Evolutionary conservation across 1,140 invertebrate species (phyloP).

Genomic region (Eupristina koningsbergeri): DNA sequence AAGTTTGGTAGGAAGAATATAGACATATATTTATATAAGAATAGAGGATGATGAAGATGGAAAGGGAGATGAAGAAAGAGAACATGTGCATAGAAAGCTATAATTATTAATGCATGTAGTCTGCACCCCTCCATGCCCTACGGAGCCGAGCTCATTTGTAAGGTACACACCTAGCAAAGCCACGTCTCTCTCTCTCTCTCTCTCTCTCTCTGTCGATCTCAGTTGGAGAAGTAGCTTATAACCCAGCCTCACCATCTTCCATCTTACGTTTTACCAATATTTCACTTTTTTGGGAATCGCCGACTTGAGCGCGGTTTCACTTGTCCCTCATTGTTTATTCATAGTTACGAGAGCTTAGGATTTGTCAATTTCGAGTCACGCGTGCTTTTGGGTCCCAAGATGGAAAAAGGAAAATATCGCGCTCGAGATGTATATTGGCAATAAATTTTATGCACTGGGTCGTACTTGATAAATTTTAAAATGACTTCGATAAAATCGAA

Average conservation of each 20-base stretch:
- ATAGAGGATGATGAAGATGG: not conserved
- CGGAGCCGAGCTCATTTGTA: conserved; percentile 66
- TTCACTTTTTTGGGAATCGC: conserved; percentile 41
- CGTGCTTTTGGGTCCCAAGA: conserved; percentile 13
- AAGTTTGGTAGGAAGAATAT: not conserved
- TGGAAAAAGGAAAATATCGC: conserved; percentile 22
- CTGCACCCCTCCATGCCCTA: conserved; percentile 59
- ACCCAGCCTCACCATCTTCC: not conserved
- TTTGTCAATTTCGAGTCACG: conserved; percentile 41
- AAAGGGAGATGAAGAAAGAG: not conserved
- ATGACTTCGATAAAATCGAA: conserved; percentile 7
- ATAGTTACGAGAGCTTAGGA: conserved; percentile 29
- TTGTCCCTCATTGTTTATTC: conserved; percentile 38
- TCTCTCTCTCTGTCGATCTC: not conserved
- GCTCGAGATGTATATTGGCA: conserved; percentile 6
- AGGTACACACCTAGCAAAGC: conserved; percentile 58
- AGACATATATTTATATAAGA: no score
- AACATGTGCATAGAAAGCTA: conserved; percentile 61
- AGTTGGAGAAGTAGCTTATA: conserved; percentile 18
- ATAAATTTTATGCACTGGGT: conserved; percentile 27
- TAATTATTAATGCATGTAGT: conserved; percentile 73
- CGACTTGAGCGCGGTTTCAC: not conserved
- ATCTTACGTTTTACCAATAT: conserved; percentile 35
- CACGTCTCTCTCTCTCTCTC: conserved; percentile 8
- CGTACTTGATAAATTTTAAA: conserved; percentile 33